A percentile compares a stretch with the other conserved stretches of the same genome.
phyloP scores from a whole-genome alignment of 2,888 invertebrate species.

The Caenorhabditis becei region DNA sequence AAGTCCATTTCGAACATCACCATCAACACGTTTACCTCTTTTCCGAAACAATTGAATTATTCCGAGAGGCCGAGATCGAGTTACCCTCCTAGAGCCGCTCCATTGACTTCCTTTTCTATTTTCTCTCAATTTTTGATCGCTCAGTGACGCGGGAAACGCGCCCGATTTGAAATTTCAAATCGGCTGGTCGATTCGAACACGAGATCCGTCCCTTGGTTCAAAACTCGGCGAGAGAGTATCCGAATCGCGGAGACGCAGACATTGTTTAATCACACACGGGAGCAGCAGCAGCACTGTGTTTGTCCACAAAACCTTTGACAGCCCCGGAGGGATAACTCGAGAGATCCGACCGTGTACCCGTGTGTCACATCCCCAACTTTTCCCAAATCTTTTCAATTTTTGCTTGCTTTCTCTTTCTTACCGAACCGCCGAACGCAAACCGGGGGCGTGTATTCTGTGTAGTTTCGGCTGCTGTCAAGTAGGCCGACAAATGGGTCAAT shows the following conservation, averaged over 20 bases:
- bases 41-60: constrained; percentile 19
- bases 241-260: constrained; percentile 26
- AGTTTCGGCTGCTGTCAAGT: neutral
- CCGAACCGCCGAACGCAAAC: neutral
- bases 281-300: constrained; percentile 9
- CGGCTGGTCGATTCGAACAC: neutral
- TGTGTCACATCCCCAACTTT: neutral
- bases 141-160: too few species aligned
- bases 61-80: neutral
- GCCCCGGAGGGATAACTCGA: constrained; percentile 8
- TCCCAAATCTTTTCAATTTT: neutral
- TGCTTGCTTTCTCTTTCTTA: neutral
- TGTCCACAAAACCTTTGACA: constrained; percentile 21
- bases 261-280: constrained; percentile 28
- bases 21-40: neutral
- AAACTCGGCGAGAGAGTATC: constrained; percentile 7
- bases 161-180: constrained; percentile 12
- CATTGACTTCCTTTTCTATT: neutral
- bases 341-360: neutral
- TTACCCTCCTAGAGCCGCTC: constrained; percentile 2
- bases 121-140: constrained; percentile 5
- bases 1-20: constrained; percentile 11
- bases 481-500: neutral
- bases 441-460: neutral
- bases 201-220: neutral